Evolutionary conservation across 2,888 invertebrate species (phyloP), one percentile per base, ranked within the genome.

Genomic region (Drosophila helvetica): DNA sequence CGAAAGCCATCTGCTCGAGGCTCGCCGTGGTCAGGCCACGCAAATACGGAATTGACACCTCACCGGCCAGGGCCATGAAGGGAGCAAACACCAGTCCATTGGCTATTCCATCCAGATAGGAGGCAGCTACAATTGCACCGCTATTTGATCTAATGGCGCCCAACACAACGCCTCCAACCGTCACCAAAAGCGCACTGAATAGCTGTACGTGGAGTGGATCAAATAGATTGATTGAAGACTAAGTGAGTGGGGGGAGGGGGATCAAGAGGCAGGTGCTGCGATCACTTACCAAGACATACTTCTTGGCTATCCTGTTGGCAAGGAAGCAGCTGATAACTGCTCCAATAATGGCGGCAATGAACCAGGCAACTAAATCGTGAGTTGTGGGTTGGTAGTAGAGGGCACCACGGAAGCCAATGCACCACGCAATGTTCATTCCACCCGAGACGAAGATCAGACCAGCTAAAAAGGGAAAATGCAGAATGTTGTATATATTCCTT

Each of bases 71-170:
- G 0, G 90, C 80, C 52, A 92, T 43, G 2, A 87, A 71, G 1
- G 90, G 82, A 0, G 89, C 88, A 27, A 92, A 80, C 0, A 75
- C 70, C 38, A 91, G 52, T 3, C 91, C 91, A 58, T 90, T 86
- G 17, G 81, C 92, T 9, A 86, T 79, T 1, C 91, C 91, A 63
- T 92, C 88, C 4, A 91, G 45, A 30, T 91, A 91, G 10, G 90
- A 80, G 12, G 77, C 75, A 0, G 80, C 75, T 1, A 86, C 60
- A 3, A 79, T 19, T 3, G 77, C 80, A 0, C 52, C 19, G 0
- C 48, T 0, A 18, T 77, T 75, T 0, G 38, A 50, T 0, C 48
- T 3, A 1, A 80, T 78, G 8, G 74, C 19, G 0, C 78, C 54
- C 15, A 82, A 73, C 0, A 90, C 9, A 33, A 90, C 66, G 3